Evolutionary conservation across 2,888 invertebrate genomes (phyloP).

Genomic region (Atherix ibis): DNA sequence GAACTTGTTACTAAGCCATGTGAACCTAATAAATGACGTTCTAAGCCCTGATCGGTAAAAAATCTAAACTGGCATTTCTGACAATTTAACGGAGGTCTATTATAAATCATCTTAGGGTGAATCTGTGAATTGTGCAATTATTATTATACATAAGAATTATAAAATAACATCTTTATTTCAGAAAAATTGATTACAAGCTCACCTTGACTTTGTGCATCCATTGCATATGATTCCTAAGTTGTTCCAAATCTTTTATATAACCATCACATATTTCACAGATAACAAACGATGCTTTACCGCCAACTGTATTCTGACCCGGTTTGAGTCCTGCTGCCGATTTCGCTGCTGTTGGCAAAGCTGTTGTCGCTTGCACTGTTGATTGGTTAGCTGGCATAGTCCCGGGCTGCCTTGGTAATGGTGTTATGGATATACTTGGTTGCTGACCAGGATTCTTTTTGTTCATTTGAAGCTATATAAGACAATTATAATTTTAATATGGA

Average conservation of each 20-base stretch:
- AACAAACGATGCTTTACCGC: conserved; percentile 66
- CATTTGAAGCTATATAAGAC: conserved; percentile 1
- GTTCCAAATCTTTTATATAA: conserved; percentile 88
- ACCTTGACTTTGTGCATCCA: conserved; percentile 92
- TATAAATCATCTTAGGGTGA: conserved; percentile 91
- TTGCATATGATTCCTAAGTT: conserved; percentile 89
- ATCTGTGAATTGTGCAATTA: too few relatives aligned
- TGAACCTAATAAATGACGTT: conserved; percentile 84
- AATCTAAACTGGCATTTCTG: conserved; percentile 93
- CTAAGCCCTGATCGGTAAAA: conserved; percentile 93
- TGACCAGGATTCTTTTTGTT: conserved; percentile 5
- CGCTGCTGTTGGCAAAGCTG: conserved; percentile 64
- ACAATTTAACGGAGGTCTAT: conserved; percentile 85
- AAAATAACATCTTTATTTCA: neutral
- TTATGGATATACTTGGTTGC: conserved; percentile 81
- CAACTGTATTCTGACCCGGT: conserved; percentile 30
- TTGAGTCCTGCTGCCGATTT: conserved; percentile 38
- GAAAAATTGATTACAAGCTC: conserved; percentile 3
- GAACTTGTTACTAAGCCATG: conserved; percentile 91
- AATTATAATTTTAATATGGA: neutral
- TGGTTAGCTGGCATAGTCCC: conserved; percentile 21
- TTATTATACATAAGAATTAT: too few relatives aligned
- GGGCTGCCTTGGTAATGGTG: conserved; percentile 62
- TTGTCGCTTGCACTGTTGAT: conserved; percentile 53
- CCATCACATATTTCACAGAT: conserved; percentile 96